Conservation (phyloP, 2,113 vertebrate species). For the Psilopogon haemacephalus region DNA sequence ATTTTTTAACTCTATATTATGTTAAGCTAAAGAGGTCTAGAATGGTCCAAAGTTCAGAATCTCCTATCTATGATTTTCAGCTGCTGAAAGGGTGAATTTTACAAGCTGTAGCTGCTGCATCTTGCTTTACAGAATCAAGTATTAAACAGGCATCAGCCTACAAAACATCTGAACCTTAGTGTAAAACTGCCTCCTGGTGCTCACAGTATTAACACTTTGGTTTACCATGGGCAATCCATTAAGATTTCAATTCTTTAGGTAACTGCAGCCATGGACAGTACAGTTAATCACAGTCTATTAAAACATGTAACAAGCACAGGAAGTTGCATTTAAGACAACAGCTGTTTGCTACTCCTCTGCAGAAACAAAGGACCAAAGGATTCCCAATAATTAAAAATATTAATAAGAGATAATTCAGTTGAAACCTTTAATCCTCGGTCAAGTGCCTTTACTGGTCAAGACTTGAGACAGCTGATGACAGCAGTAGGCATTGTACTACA, state of each 20-base stretch:
- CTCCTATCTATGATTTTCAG: background rate
- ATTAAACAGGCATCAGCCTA: background rate
- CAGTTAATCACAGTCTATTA: background rate
- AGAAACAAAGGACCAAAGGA: background rate
- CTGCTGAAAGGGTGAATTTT: background rate
- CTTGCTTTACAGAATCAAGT: background rate
- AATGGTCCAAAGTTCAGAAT: background rate
- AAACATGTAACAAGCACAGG: background rate
- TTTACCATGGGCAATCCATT: background rate
- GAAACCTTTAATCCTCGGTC: background rate
- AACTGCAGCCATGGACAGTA: background rate
- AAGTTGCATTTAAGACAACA: background rate
- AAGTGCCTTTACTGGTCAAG: background rate
- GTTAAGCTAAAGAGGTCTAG: background rate
- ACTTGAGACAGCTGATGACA: background rate
- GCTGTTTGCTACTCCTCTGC: background rate
- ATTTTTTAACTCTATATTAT: background rate
- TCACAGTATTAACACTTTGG: background rate
- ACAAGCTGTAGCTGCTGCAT: background rate
- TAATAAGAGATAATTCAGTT: background rate
- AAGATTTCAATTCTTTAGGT: background rate
- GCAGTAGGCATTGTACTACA: background rate
- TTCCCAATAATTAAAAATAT: background rate
- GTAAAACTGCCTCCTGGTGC: background rate
- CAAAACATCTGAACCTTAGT: background rate